Evolutionary conservation across 2,113 vertebrate genomes (phyloP).

Genomic region (Petroica traversi): DNA sequence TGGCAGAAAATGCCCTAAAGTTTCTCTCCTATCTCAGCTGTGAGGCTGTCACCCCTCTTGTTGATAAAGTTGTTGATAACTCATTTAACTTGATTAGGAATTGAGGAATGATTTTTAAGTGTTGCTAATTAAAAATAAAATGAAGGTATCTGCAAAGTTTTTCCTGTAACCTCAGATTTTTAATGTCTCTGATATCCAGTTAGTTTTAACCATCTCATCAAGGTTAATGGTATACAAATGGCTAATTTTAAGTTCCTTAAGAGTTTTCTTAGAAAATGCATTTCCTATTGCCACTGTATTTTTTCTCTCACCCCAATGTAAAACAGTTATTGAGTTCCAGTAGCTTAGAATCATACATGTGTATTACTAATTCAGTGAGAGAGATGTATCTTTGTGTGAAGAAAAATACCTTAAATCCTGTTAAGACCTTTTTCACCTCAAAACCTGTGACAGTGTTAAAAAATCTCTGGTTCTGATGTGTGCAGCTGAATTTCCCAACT

Average conservation of each 20-base stretch:
- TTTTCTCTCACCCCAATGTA: background rate
- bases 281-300: background rate
- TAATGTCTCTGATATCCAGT: background rate
- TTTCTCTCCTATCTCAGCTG: background rate
- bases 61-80: background rate
- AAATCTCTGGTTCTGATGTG: background rate
- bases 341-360: background rate
- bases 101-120: background rate
- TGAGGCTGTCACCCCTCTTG: accelerated
- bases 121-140: background rate
- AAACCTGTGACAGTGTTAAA: background rate
- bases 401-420: background rate
- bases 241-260: background rate
- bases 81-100: background rate
- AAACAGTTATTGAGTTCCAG: background rate
- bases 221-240: background rate
- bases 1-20: background rate
- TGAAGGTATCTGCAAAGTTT: background rate
- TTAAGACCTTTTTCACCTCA: background rate
- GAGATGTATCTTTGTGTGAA: background rate
- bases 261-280: background rate
- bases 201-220: background rate
- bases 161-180: background rate
- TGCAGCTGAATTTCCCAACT: background rate
- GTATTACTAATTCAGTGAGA: background rate